Evolutionary conservation across 2,888 invertebrate species (phyloP), one percentile per base, ranked within the genome.

Genomic region (Limnephilus marmoratus): DNA sequence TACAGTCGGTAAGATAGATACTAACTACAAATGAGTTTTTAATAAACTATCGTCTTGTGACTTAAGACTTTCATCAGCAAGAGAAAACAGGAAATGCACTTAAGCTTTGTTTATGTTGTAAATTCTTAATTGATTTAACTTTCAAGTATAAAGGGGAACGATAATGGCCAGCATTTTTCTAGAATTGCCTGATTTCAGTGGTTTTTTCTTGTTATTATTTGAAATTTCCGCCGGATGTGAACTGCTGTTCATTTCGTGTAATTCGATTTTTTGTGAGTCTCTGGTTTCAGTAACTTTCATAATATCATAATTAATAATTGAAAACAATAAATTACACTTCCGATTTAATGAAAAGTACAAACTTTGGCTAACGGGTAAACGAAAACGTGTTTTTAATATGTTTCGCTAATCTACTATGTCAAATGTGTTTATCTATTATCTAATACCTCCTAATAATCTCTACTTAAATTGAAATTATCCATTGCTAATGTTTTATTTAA

Each of bases 21-120:
- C 45, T 49, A 13, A 89, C 87, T 81, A 81, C 92, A 92, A 92
- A 92, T 89, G 92, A 91, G 92, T 91, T 92, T 92, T 92, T 92
- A 92, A 92, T 92, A 91, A 92, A 90, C 90, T n/a, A n/a, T 68
- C 4, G 24, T 68, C 68, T 68, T 68, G 68, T 68, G 68, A 68
- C 68, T 68, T 53, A 4, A 5, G 18, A 53, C 18, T 53, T 24
- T 24, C n/a, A 68, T 24, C 1, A 68, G 24, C 68, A n/a, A 68
- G 24, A 68, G 24, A 68, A 24, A 68, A 68, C 68, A 68, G 68
- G 68, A 68, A 68, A 68, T 68, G 53, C 53, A 68, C 53, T 53
- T 53, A 53, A 68, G 24, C 68, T 24, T 68, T 68, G 18, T 68
- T n/a, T 24, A 24, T 68, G n/a, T 24, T 18, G 68, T 68, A 24